These are phyloP conservation scores for Drosophila bifasciata DNA, from an alignment of 1,140 invertebrate species.

Conservation along the genomic window DNA sequence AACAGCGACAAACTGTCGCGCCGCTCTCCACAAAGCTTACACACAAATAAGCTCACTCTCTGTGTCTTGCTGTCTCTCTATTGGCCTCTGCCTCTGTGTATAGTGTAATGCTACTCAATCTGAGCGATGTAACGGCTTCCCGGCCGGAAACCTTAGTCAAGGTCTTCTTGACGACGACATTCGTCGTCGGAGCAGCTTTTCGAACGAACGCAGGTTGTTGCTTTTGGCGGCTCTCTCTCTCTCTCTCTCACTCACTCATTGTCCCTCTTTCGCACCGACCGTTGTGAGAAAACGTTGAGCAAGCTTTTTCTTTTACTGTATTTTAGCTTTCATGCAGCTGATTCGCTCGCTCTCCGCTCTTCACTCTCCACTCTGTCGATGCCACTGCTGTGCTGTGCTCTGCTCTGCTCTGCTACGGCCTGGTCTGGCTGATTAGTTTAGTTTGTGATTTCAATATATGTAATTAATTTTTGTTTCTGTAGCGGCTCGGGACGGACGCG, in stretches of 20 bases:
- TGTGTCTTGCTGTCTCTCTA: not conserved
- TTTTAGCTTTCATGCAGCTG: slow-evolving; percentile 26
- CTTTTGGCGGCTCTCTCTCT: slow-evolving; percentile 10
- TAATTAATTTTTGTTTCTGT: slow-evolving; percentile 80
- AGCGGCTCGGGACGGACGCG: slow-evolving; percentile 70
- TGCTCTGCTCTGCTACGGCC: slow-evolving; percentile 32
- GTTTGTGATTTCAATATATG: slow-evolving; percentile 80
- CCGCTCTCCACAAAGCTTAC: slow-evolving; percentile 46
- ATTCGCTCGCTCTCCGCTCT: slow-evolving; percentile 14
- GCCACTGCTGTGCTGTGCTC: slow-evolving; percentile 23
- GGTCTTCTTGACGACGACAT: slow-evolving; percentile 17
- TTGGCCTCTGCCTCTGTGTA: no score
- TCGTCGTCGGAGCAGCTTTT: slow-evolving; percentile 14
- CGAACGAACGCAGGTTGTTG: slow-evolving; percentile 23
- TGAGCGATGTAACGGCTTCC: slow-evolving; percentile 23
- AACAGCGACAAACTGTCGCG: slow-evolving; percentile 54
- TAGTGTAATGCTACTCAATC: no score
- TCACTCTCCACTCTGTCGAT: slow-evolving; percentile 4
- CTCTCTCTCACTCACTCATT: not conserved
- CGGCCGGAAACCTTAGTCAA: slow-evolving; percentile 52
- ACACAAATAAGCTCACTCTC: slow-evolving; percentile 6
- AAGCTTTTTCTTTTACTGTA: slow-evolving; percentile 22
- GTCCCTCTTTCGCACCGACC: not conserved
- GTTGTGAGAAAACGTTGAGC: slow-evolving; percentile 4
- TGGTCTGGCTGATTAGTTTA: slow-evolving; percentile 77